phyloP scores from a whole-genome alignment of 2,888 invertebrate species.

The Deroplatys truncata region DNA sequence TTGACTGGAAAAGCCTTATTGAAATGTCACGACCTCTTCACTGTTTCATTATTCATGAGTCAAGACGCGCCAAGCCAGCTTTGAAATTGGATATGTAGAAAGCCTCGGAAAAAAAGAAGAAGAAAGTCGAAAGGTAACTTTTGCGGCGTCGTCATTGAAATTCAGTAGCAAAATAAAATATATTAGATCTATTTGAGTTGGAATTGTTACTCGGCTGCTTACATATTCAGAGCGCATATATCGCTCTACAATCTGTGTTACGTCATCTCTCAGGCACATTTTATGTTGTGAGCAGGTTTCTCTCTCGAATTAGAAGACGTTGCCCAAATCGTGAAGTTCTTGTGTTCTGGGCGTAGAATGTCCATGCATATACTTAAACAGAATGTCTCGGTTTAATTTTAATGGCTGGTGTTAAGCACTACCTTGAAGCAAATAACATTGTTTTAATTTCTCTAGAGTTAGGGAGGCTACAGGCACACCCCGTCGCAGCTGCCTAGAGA shows the following conservation, averaged over 20 bases:
- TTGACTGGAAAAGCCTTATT: background rate
- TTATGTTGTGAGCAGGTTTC: too few species aligned
- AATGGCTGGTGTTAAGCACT: too few species aligned
- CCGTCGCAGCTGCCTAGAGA: too few species aligned
- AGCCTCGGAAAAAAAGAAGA: too few species aligned
- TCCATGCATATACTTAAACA: too few species aligned
- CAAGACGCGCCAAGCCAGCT: background rate
- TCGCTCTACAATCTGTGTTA: background rate
- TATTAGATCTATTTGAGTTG: background rate
- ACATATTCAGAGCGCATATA: background rate
- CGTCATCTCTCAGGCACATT: background rate
- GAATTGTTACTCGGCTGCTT: background rate
- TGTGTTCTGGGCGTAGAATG: too few species aligned
- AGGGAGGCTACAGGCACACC: too few species aligned
- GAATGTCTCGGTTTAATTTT: too few species aligned
- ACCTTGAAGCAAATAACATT: too few species aligned
- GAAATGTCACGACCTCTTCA: background rate
- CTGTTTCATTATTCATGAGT: background rate
- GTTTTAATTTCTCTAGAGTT: too few species aligned
- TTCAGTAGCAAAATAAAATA: background rate
- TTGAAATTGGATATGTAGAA: background rate
- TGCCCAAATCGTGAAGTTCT: too few species aligned
- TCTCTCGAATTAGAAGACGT: too few species aligned
- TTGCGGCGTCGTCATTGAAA: background rate
- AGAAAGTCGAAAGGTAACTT: background rate